Percentiles rank a stretch among this genome's conserved stretches.
Evolutionary conservation across 2,888 invertebrate species (phyloP).

Genomic region (Iselma pallidipennis): DNA sequence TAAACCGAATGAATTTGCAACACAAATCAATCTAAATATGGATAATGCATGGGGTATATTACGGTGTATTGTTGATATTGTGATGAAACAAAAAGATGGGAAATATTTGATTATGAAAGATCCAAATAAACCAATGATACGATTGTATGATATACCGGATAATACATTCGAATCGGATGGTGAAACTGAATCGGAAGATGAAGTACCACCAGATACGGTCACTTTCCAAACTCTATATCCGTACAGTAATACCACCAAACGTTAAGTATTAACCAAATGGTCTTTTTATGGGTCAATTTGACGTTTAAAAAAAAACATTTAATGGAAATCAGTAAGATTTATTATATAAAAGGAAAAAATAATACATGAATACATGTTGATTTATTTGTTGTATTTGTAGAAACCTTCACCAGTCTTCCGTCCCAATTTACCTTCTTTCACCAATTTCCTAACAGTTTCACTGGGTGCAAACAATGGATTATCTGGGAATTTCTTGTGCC

Average conservation of each 20-base stretch:
- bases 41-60: constrained; percentile 99
- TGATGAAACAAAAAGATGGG: constrained; percentile 96
- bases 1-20: constrained; percentile 97
- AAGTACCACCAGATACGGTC: constrained; percentile 54
- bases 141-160: constrained; percentile 97
- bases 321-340: no score
- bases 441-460: constrained; percentile 67
- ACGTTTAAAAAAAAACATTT: no score
- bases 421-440: constrained; percentile 79
- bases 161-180: constrained; percentile 98
- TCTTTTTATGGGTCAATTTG: no score
- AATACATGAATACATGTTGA: background rate
- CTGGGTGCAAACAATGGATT: constrained; percentile 69
- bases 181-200: constrained; percentile 86
- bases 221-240: constrained; percentile 54
- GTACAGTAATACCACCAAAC: constrained; percentile 44
- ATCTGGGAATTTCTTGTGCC: constrained; percentile 74
- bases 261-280: constrained; percentile 14
- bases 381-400: constrained; percentile 69
- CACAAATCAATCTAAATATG: constrained; percentile 98
- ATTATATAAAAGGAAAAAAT: no score
- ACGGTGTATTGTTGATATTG: constrained; percentile 94
- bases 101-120: constrained; percentile 98
- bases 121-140: constrained; percentile 97
- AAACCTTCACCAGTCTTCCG: constrained; percentile 83